phyloP scores from a whole-genome alignment of 2,113 vertebrate genomes.

The Indicator indicator region DNA sequence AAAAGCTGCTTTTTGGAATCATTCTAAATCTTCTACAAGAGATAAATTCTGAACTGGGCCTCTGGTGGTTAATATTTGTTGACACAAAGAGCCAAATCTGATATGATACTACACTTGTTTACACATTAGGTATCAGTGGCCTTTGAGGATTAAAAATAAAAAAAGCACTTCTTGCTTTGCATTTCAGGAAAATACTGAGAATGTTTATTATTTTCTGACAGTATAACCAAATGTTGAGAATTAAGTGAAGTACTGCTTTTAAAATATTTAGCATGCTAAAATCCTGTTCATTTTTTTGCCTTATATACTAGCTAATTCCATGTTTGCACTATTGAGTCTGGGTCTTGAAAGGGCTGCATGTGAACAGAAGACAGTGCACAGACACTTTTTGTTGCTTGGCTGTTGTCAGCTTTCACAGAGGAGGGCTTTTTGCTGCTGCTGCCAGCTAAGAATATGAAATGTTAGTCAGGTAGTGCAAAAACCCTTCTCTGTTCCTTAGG shows the following conservation, averaged over 20 bases:
- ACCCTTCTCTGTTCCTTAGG: background rate
- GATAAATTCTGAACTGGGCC: background rate
- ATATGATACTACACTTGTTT: background rate
- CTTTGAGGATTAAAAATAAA: background rate
- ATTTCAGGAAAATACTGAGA: background rate
- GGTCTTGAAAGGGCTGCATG: background rate
- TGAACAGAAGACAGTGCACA: background rate
- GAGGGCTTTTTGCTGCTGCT: background rate
- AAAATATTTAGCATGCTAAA: background rate
- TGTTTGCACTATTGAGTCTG: background rate
- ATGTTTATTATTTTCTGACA: background rate
- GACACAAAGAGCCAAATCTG: background rate
- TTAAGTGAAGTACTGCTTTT: background rate
- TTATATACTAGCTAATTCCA: background rate
- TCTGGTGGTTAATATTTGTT: background rate
- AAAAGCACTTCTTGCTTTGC: background rate
- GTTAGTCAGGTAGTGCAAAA: background rate
- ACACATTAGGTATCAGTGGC: background rate
- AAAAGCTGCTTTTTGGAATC: background rate
- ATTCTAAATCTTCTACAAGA: background rate
- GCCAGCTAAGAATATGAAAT: background rate
- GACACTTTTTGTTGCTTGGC: background rate
- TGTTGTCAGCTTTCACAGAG: background rate
- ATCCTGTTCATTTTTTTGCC: background rate
- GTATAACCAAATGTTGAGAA: background rate